phyloP scores from a whole-genome alignment of 2,888 invertebrate species.

The Drosophila basisetae region DNA sequence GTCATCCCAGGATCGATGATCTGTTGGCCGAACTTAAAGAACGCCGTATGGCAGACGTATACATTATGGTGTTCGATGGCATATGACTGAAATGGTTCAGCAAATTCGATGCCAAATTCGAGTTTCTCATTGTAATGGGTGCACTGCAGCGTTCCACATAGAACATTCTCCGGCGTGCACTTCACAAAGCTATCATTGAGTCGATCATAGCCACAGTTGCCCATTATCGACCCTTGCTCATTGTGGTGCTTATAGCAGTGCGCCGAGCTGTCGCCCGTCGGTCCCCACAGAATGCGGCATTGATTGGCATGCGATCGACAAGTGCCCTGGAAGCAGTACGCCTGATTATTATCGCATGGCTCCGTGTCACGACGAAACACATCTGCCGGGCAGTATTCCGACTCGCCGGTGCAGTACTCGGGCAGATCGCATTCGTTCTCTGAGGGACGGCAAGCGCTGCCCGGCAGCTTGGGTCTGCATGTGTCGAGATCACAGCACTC shows the following conservation, averaged over 20 bases:
- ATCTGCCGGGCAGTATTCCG: slow-evolving; percentile 96
- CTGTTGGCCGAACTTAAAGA: slow-evolving; percentile 95
- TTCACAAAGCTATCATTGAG: slow-evolving; percentile 89
- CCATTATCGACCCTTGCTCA: slow-evolving; percentile 91
- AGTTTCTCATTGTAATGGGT: slow-evolving; percentile 96
- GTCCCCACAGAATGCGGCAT: slow-evolving; percentile 97
- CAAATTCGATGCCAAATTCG: slow-evolving; percentile 97
- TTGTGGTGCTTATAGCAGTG: slow-evolving; percentile 93
- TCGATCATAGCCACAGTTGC: slow-evolving; percentile 97
- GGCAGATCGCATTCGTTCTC: slow-evolving; percentile 97
- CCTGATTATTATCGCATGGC: slow-evolving; percentile 90
- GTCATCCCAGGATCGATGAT: slow-evolving; percentile 97
- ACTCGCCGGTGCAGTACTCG: slow-evolving; percentile 97
- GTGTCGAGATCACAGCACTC: slow-evolving; percentile 95
- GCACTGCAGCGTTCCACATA: slow-evolving; percentile 98
- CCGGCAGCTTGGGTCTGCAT: slow-evolving; percentile 84
- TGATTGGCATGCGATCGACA: slow-evolving; percentile 96
- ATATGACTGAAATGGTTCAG: slow-evolving; percentile 92
- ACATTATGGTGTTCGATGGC: slow-evolving; percentile 87
- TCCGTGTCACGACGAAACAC: slow-evolving; percentile 96
- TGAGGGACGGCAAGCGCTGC: slow-evolving; percentile 91
- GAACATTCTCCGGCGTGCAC: slow-evolving; percentile 90
- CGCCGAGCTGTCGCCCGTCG: slow-evolving; percentile 92
- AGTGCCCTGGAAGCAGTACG: slow-evolving; percentile 95
- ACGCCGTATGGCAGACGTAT: slow-evolving; percentile 95